phyloP scores from a whole-genome alignment of 2,113 vertebrate species.

The Bufo bufo region DNA sequence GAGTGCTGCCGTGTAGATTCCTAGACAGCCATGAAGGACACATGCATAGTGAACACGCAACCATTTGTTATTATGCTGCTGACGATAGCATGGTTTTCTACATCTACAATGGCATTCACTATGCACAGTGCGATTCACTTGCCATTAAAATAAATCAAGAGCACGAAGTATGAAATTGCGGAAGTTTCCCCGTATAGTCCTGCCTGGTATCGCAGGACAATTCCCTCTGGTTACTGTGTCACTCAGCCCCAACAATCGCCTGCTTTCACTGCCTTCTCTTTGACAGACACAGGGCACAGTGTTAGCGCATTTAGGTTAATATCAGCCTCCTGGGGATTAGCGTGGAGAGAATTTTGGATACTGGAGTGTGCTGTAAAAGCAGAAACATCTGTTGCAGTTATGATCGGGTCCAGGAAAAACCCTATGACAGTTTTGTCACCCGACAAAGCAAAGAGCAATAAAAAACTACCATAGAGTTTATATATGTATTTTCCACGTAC shows the following conservation, averaged over 20 bases:
- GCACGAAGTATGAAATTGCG: background rate
- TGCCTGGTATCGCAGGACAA: background rate
- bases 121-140: background rate
- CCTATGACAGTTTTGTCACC: background rate
- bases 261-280: slow-evolving; percentile 12
- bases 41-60: background rate
- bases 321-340: slow-evolving; percentile 6
- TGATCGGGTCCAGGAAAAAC: background rate
- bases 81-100: background rate
- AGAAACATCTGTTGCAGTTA: slow-evolving; percentile 43
- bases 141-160: background rate
- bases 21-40: background rate
- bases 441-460: background rate
- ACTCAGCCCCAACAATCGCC: slow-evolving; percentile 18
- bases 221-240: slow-evolving; percentile 19
- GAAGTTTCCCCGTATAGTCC: background rate
- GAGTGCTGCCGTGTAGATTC: background rate
- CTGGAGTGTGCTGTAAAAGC: slow-evolving; percentile 13
- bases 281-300: slow-evolving; percentile 32
- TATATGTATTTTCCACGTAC: background rate
- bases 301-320: slow-evolving; percentile 46
- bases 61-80: background rate
- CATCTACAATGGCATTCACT: background rate
- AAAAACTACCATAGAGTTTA: background rate
- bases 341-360: slow-evolving; percentile 30